Evolutionary conservation across 2,113 vertebrate species (phyloP).

Genomic region (Emydura subglobosa): DNA sequence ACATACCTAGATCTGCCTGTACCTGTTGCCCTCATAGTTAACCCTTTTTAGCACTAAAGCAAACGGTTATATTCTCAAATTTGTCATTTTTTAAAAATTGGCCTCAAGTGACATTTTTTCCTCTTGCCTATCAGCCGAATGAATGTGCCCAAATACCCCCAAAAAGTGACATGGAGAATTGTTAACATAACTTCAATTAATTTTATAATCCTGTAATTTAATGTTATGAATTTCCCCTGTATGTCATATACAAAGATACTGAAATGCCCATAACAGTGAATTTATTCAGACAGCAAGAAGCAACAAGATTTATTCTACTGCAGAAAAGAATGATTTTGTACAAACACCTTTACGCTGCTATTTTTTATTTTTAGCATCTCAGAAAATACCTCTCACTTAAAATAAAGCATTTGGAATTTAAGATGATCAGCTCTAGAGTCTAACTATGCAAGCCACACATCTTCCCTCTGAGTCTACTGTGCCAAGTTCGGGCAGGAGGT

Average conservation of each 20-base stretch:
- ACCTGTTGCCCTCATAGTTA: constrained; percentile 78
- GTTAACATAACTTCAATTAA: neutral
- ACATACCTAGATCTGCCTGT: constrained; percentile 80
- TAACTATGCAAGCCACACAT: neutral
- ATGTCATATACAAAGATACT: neutral
- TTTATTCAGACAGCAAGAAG: neutral
- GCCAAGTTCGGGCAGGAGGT: neutral
- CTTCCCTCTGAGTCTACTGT: neutral
- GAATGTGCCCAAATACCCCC: neutral
- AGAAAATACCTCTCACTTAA: neutral
- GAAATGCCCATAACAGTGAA: neutral
- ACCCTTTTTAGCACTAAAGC: constrained; percentile 46
- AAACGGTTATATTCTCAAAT: constrained; percentile 3
- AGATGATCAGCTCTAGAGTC: neutral
- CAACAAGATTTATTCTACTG: neutral
- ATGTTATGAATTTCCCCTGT: neutral
- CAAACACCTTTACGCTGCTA: neutral
- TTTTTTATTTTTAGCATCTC: neutral
- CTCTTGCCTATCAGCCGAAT: neutral
- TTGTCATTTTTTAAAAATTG: constrained; percentile 11
- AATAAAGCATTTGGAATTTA: rapidly evolving
- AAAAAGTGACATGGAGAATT: neutral
- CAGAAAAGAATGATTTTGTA: neutral
- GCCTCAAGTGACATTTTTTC: rapidly evolving
- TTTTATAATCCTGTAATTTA: neutral